Conservation (phyloP, 2,888 invertebrate species). For the Eurytoma californica region DNA sequence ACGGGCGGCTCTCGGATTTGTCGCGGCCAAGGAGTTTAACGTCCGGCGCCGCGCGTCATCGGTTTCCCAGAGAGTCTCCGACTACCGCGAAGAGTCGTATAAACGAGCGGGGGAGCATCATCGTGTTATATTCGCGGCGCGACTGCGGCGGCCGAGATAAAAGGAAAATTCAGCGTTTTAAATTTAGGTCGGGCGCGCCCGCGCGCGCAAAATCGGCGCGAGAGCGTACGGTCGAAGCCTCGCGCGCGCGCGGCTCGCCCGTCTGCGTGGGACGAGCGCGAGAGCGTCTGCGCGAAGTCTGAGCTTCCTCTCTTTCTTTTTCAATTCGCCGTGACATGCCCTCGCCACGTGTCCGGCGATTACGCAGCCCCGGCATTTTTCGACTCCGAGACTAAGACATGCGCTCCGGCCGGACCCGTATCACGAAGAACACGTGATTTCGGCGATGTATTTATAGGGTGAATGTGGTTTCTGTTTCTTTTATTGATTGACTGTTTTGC, state of each 20-base stretch:
- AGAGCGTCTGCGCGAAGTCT: conserved; percentile 13
- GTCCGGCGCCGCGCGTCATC: no score
- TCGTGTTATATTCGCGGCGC: not conserved
- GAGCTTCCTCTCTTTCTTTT: not conserved
- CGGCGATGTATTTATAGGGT: no score
- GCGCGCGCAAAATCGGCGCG: conserved; percentile 9
- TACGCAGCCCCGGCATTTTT: not conserved
- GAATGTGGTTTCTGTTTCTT: no score
- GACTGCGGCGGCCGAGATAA: conserved; percentile 20
- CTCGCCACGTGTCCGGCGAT: conserved; percentile 5
- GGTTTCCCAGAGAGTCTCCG: no score
- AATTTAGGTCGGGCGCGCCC: conserved; percentile 25
- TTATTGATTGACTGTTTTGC: no score
- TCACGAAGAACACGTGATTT: no score
- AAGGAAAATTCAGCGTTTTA: conserved; percentile 47
- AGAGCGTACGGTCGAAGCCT: not conserved
- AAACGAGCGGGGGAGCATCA: no score
- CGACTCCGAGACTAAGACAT: no score
- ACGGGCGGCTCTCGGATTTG: no score
- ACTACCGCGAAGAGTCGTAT: no score
- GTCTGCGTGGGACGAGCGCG: not conserved
- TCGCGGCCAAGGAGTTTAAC: no score
- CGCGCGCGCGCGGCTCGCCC: not conserved
- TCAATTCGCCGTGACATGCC: not conserved
- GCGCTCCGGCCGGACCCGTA: no score